Conservation (phyloP, 2,888 invertebrate genomes). For the Asteroscopus sphinx region DNA sequence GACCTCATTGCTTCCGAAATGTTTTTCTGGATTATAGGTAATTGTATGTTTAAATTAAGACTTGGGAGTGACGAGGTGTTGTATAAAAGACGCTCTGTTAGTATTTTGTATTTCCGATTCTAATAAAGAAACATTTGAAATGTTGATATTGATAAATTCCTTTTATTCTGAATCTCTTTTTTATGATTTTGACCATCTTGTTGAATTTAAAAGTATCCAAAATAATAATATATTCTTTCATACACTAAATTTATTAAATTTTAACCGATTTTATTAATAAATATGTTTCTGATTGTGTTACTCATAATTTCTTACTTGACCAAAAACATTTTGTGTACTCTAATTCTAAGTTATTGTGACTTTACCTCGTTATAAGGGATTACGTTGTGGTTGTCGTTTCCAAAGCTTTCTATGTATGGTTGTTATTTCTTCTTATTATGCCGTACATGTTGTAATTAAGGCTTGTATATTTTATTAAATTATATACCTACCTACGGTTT, state of each 20-base stretch:
- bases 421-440: slow-evolving; percentile 1
- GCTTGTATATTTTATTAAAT: slow-evolving; percentile 10
- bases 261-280: too few relatives aligned
- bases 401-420: slow-evolving; percentile 2
- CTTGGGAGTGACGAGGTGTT: slow-evolving; percentile 2
- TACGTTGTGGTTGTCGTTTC: slow-evolving; percentile 13
- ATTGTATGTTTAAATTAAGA: slow-evolving; percentile 8
- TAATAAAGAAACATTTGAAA: too few relatives aligned
- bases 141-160: neutral
- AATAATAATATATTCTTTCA: neutral
- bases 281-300: neutral
- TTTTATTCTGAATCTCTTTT: neutral
- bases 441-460: slow-evolving; percentile 9
- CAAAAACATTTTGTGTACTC: neutral
- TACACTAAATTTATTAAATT: neutral
- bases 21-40: slow-evolving; percentile 17
- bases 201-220: neutral
- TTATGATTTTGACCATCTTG: neutral
- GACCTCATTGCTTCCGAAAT: slow-evolving; percentile 20
- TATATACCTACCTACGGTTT: too few relatives aligned
- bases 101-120: slow-evolving; percentile 10
- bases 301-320: neutral
- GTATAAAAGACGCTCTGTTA: neutral
- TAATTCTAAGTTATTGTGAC: neutral
- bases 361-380: slow-evolving; percentile 15